Evolutionary conservation across 2,888 invertebrate genomes (phyloP).

Genomic region (Xestia sexstrigata): DNA sequence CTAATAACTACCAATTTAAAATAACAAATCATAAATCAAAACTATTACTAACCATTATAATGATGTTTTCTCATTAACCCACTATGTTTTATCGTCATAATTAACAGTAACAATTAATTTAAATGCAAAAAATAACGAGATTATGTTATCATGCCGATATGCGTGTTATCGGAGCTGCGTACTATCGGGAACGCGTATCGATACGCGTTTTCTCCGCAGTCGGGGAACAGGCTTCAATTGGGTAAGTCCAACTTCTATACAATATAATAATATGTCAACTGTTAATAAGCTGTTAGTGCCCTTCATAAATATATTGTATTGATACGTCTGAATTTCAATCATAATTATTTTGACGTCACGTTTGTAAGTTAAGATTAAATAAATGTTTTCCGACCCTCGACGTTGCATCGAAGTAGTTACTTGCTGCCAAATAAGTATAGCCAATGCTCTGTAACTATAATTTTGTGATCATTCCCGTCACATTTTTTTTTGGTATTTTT

Average conservation of each 20-base stretch:
- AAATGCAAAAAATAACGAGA: slow-evolving; percentile 43
- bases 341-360: background rate
- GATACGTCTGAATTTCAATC: background rate
- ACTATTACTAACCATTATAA: background rate
- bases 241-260: slow-evolving; percentile 41
- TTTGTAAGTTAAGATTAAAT: background rate
- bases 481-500: background rate
- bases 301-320: too few relatives aligned
- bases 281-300: background rate
- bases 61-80: slow-evolving; percentile 22
- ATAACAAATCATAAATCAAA: slow-evolving; percentile 9
- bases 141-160: slow-evolving; percentile 42
- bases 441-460: background rate
- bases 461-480: background rate
- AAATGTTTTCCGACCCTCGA: background rate
- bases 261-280: background rate
- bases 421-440: background rate
- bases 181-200: slow-evolving; percentile 21
- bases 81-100: slow-evolving; percentile 29
- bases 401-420: background rate
- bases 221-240: slow-evolving; percentile 23
- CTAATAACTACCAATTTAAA: slow-evolving; percentile 16
- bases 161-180: slow-evolving; percentile 15
- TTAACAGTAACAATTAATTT: slow-evolving; percentile 44
- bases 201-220: slow-evolving; percentile 22